A percentile compares a stretch with the other conserved stretches of the same genome.
Evolutionary conservation across 2,888 invertebrate species (phyloP).

Genomic region (Cantharis rufa): DNA sequence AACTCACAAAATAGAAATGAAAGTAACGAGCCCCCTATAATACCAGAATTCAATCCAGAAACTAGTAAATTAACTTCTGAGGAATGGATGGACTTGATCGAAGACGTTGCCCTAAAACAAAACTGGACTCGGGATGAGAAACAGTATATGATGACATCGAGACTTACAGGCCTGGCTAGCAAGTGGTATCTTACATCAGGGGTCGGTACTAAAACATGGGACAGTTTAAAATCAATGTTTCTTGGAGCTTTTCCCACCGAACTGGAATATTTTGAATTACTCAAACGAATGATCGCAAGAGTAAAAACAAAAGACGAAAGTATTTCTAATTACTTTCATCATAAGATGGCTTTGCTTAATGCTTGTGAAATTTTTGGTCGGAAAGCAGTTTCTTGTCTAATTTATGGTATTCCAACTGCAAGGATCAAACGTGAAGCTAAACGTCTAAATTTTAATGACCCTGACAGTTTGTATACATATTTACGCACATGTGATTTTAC

Average conservation of each 20-base stretch:
- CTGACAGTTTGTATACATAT: constrained; percentile 17
- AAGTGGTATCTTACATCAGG: constrained; percentile 40
- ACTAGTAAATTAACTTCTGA: constrained; percentile 31
- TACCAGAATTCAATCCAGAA: constrained; percentile 39
- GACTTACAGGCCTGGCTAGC: constrained; percentile 36
- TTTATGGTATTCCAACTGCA: constrained; percentile 35
- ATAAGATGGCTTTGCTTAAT: constrained; percentile 37
- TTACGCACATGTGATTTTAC: constrained; percentile 6
- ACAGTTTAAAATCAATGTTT: constrained; percentile 27
- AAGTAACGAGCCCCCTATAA: constrained; percentile 4
- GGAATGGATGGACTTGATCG: constrained; percentile 35
- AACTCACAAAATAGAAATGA: background rate
- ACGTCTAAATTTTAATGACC: constrained; percentile 15
- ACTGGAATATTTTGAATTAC: constrained; percentile 27
- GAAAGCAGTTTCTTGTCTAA: constrained; percentile 41
- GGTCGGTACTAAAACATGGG: constrained; percentile 28
- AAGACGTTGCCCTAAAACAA: constrained; percentile 30
- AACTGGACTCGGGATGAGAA: constrained; percentile 37
- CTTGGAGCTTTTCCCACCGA: constrained; percentile 32
- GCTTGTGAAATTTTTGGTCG: constrained; percentile 36
- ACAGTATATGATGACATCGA: constrained; percentile 36
- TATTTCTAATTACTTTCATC: constrained; percentile 38
- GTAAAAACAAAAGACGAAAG: constrained; percentile 34
- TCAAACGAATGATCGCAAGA: constrained; percentile 35
- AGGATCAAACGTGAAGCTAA: constrained; percentile 4